Percentiles rank a stretch among this genome's conserved stretches.
Evolutionary conservation across 2,888 invertebrate genomes (phyloP).

Genomic region (Drosophila suboccidentalis): DNA sequence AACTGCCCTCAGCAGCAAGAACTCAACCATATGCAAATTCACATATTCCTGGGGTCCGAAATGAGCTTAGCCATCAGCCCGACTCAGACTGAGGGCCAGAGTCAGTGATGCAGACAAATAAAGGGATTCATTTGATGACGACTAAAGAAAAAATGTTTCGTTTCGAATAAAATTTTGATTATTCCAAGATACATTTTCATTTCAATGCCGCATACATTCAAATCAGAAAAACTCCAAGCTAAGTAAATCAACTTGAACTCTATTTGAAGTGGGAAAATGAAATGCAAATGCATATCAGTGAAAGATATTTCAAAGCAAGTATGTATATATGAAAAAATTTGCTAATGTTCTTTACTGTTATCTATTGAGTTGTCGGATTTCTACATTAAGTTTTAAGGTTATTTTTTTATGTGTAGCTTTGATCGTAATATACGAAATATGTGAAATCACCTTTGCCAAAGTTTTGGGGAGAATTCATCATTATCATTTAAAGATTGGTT

Average conservation of each 20-base stretch:
- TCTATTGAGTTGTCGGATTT: no score
- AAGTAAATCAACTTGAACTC: neutral
- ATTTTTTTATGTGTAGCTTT: no score
- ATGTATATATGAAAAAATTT: no score
- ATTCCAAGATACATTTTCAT: slow-evolving; percentile 4
- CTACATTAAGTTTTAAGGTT: no score
- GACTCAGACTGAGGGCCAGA: slow-evolving; percentile 2
- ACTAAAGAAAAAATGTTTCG: neutral
- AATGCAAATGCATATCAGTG: neutral
- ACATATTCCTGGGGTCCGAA: slow-evolving; percentile 43
- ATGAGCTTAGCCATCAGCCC: slow-evolving; percentile 34
- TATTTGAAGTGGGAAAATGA: neutral
- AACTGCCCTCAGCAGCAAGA: slow-evolving; percentile 26
- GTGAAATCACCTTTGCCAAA: no score
- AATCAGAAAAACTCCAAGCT: neutral
- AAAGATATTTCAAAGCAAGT: neutral
- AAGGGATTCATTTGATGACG: neutral
- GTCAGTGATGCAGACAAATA: slow-evolving; percentile 5
- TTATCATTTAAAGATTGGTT: no score
- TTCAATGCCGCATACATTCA: slow-evolving; percentile 1
- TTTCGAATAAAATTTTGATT: slow-evolving; percentile 26
- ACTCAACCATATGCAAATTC: slow-evolving; percentile 56
- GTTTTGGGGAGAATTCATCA: no score
- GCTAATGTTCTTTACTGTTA: no score
- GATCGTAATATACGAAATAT: no score